Evolutionary conservation across 37 sponge, comb jelly and placozoan species (phyloP), one percentile per base, ranked within the genome.

Genomic region (Chondrilla cf. caribensis): DNA sequence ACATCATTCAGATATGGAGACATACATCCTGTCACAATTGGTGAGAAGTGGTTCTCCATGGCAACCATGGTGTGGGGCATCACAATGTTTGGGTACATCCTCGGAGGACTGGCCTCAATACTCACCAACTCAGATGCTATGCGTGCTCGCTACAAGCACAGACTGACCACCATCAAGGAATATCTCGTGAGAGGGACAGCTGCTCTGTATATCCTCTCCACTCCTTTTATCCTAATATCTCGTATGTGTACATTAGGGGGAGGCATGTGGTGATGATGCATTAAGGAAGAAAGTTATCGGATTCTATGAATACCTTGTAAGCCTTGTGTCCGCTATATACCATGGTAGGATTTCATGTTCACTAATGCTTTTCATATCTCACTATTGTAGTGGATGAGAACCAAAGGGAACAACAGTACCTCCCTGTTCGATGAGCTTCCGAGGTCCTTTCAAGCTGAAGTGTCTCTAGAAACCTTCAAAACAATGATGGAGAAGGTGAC

Each of bases 1-100:
- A n/a, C n/a, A n/a, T n/a, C n/a, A n/a, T n/a, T 59, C 42, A 92
- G 92, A 0, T 92, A 92, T 85, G 92, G 92, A 60, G 92, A 92
- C 47, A 88, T 92, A 54, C 73, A 76, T 38, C 87, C 94, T 3
- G 54, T 79, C 7, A 82, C 75, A 11, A 19, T 54, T 32, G 71
- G 14, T 17, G 94, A 94, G 88, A 90, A 94, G 65, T 92, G 86
- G 86, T 18, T 88, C 14, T 55, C 92, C 22, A 44, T 83, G 3
- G 38, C 79, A 22, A 70, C 44, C 73, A 92, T 88, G 89, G 15
- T 92, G 17, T 85, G 80, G 86, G 92, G 89, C 32, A 81, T 82
- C 40, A 60, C 81, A 6, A 64, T 88, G 81, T 88, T 88, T 70
- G 86, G 92, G 8, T 88, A 86, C 72, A 85, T 92, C 37, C 89